Conservation (phyloP, 2,888 invertebrate species). For the Linhomoeus sp. region DNA sequence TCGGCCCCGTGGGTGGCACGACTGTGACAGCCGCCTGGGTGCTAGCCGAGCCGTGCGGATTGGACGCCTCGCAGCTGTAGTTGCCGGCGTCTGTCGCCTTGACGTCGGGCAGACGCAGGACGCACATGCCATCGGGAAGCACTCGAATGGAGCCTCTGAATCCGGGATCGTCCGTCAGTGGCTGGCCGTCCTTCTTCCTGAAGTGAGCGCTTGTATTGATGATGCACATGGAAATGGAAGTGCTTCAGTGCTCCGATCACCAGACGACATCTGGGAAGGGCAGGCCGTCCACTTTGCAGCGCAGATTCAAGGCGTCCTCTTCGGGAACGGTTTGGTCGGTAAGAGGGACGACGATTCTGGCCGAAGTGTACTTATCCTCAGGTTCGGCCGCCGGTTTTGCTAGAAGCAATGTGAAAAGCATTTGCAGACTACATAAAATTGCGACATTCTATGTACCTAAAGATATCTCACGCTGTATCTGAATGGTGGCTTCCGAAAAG, state of each 20-base stretch:
- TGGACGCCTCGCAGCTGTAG: conserved; percentile 12
- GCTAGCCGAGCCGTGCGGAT: conserved; percentile 12
- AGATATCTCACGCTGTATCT: conserved; percentile 48
- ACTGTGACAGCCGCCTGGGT: conserved; percentile 6
- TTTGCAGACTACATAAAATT: no score
- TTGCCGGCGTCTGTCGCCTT: conserved; percentile 11
- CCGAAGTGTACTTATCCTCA: no score
- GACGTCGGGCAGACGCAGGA: conserved; percentile 11
- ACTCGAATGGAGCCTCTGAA: neutral
- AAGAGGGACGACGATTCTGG: no score
- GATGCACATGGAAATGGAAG: conserved; percentile 9
- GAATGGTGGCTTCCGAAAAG: no score
- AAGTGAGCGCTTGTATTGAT: no score
- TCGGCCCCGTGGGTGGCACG: no score
- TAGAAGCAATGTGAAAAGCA: no score
- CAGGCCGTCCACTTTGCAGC: conserved; percentile 28
- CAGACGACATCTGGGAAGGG: conserved; percentile 31
- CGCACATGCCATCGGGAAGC: neutral
- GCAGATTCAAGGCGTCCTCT: conserved; percentile 44
- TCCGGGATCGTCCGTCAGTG: conserved; percentile 9
- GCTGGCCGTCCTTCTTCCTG: conserved; percentile 10
- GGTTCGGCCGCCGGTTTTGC: no score
- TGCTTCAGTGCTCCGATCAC: conserved; percentile 12
- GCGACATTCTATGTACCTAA: neutral
- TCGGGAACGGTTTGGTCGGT: conserved; percentile 9